phyloP scores from a whole-genome alignment of 1,140 invertebrate genomes.

The Drosophila lini region DNA sequence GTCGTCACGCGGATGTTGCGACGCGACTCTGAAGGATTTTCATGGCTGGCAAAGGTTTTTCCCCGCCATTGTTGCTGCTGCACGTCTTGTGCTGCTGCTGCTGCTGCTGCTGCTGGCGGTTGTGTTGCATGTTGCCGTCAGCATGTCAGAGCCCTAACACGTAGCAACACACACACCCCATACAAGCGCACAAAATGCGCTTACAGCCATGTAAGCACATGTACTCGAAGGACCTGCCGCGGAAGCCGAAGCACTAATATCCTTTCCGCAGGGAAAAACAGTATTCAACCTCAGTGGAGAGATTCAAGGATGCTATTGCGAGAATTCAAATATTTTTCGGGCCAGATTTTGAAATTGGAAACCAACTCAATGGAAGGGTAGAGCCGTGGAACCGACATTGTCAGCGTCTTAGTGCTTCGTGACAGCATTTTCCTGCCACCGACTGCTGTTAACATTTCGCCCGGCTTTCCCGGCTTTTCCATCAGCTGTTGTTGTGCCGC shows the following conservation, averaged over 20 bases:
- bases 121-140: slow-evolving; percentile 69
- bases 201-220: slow-evolving; percentile 45
- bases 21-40: slow-evolving; percentile 71
- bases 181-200: slow-evolving; percentile 35
- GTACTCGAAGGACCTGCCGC: background rate
- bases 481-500: slow-evolving; percentile 54
- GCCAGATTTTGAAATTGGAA: background rate
- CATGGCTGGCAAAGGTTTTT: slow-evolving; percentile 50
- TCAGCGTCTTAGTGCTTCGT: slow-evolving; percentile 55
- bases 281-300: background rate
- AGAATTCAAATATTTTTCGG: background rate
- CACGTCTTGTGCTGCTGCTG: slow-evolving; percentile 22
- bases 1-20: slow-evolving; percentile 50
- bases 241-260: background rate
- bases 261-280: background rate
- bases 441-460: slow-evolving; percentile 46
- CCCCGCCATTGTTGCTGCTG: slow-evolving; percentile 37
- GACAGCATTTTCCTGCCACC: slow-evolving; percentile 48
- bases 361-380: background rate
- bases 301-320: background rate
- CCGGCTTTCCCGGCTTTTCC: slow-evolving; percentile 11
- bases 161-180: slow-evolving; percentile 14
- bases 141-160: slow-evolving; percentile 63
- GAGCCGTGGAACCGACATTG: slow-evolving; percentile 19
- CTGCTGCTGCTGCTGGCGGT: slow-evolving; percentile 41